phyloP scores from a whole-genome alignment of 2,113 vertebrate species.

The Carettochelys insculpta region DNA sequence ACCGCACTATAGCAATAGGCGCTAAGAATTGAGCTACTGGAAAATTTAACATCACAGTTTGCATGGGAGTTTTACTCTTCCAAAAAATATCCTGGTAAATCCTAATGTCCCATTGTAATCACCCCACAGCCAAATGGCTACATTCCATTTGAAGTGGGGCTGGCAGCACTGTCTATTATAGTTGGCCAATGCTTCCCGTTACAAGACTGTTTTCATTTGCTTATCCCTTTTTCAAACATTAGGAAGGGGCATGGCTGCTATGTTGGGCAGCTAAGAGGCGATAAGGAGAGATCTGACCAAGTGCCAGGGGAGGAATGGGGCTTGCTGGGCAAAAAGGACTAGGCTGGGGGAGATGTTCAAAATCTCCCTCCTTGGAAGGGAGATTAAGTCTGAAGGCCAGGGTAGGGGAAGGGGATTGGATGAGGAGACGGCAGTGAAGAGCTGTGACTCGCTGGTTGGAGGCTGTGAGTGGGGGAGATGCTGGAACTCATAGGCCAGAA shows the following conservation, averaged over 20 bases:
- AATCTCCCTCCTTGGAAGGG: too few relatives aligned
- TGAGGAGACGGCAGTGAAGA: too few relatives aligned
- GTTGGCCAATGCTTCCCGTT: background rate
- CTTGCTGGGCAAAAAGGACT: too few relatives aligned
- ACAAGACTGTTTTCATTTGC: background rate
- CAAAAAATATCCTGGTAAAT: background rate
- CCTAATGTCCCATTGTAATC: background rate
- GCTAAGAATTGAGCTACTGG: background rate
- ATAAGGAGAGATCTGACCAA: background rate
- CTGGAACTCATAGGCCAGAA: too few relatives aligned
- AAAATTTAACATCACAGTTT: background rate
- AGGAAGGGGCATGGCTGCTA: background rate
- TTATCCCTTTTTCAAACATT: background rate
- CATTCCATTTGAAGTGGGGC: background rate
- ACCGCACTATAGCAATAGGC: background rate
- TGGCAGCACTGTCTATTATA: background rate
- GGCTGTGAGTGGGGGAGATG: too few relatives aligned
- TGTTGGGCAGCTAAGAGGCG: background rate
- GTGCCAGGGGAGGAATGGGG: background rate
- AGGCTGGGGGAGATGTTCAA: too few relatives aligned
- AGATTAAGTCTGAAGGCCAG: too few relatives aligned
- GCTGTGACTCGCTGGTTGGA: too few relatives aligned
- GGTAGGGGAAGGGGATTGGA: background rate
- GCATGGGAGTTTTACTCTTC: background rate
- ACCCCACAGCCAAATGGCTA: background rate